phyloP scores from a whole-genome alignment of 1,140 invertebrate species.

The Drosophila burlai region DNA sequence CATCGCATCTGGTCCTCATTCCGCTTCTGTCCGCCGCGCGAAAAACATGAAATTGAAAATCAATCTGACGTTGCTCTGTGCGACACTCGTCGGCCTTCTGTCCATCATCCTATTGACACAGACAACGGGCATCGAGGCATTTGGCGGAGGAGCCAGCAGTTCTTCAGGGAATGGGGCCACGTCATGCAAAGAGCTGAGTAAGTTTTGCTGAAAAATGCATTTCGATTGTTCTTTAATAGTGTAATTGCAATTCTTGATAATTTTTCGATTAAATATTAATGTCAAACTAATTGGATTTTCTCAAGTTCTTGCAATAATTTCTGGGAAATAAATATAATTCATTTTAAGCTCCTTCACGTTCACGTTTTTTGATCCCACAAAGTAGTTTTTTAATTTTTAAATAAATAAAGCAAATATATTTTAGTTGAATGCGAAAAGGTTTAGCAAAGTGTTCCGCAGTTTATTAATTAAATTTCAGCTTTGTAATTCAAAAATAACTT shows the following conservation, averaged over 20 bases:
- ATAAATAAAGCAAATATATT: background rate
- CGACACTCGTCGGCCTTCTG: conserved; percentile 66
- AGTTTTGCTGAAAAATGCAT: conserved; percentile 14
- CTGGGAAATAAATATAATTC: too few relatives aligned
- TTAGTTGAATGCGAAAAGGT: background rate
- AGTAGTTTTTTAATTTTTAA: too few relatives aligned
- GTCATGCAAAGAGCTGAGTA: conserved; percentile 73
- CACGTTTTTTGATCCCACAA: background rate
- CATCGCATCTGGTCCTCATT: conserved; percentile 19
- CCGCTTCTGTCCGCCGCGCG: conserved; percentile 26
- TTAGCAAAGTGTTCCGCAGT: accelerated
- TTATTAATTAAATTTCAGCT: too few relatives aligned
- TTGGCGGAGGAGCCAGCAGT: conserved; percentile 19
- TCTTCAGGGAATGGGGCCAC: conserved; percentile 22
- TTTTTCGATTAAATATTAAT: background rate
- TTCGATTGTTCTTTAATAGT: background rate
- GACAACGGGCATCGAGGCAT: conserved; percentile 41
- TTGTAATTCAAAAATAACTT: background rate
- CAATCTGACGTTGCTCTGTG: conserved; percentile 63
- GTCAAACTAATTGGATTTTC: background rate
- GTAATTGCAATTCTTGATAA: background rate
- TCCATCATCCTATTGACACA: conserved; percentile 75
- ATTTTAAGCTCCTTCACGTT: too few relatives aligned
- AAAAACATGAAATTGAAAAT: conserved; percentile 78
- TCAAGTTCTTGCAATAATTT: background rate